A percentile compares a stretch with the other conserved stretches of the same genome.
phyloP scores from a whole-genome alignment of 1,140 invertebrate species.

The Euschistus heros region DNA sequence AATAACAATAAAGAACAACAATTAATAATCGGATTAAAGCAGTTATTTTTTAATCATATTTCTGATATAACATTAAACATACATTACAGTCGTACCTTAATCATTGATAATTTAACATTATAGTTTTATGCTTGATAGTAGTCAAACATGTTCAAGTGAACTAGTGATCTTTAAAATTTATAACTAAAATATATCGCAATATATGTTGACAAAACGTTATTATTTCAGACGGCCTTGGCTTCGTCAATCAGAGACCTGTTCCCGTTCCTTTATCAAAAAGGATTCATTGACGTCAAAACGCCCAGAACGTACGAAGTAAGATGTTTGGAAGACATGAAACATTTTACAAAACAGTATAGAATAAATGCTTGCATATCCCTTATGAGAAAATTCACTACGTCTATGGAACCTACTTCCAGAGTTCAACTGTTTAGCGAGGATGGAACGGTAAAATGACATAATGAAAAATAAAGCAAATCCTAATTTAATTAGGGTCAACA shows the following conservation, averaged over 20 bases:
- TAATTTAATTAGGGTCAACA: background rate
- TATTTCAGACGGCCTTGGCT: slow-evolving; percentile 72
- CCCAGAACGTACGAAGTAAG: slow-evolving; percentile 80
- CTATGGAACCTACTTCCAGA: slow-evolving; percentile 29
- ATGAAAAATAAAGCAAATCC: background rate
- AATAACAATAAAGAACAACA: too few species aligned
- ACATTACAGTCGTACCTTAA: too few species aligned
- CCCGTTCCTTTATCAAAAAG: slow-evolving; percentile 51
- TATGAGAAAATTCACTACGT: slow-evolving; percentile 56
- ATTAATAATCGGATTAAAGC: too few species aligned
- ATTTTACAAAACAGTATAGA: slow-evolving; percentile 83
- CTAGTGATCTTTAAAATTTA: too few species aligned
- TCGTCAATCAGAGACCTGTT: slow-evolving; percentile 31
- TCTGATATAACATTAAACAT: too few species aligned
- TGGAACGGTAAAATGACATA: background rate
- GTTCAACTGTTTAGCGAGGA: slow-evolving; percentile 7
- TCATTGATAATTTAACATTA: too few species aligned
- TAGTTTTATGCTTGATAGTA: too few species aligned
- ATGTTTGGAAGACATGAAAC: slow-evolving; percentile 72
- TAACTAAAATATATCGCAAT: too few species aligned
- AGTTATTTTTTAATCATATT: too few species aligned
- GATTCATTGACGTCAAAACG: slow-evolving; percentile 66
- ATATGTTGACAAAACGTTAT: too few species aligned
- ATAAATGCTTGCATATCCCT: slow-evolving; percentile 75
- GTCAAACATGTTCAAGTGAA: too few species aligned